Conservation (phyloP, 64 coral and sea anemone species). For the Porites australiensis region DNA sequence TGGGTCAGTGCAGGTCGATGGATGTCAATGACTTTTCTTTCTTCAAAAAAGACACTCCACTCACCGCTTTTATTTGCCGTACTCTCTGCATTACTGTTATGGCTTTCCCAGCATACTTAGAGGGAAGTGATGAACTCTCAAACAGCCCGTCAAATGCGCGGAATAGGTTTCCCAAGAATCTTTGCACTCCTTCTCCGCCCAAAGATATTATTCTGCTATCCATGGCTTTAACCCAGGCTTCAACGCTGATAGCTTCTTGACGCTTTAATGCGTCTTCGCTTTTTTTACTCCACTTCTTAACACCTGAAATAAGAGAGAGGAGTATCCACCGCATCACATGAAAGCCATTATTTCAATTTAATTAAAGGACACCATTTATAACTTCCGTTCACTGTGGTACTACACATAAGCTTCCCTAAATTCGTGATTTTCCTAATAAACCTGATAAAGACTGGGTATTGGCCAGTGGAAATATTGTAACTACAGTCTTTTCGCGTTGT, state of each 20-base stretch:
- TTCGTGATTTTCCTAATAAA: too few species aligned
- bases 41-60: neutral
- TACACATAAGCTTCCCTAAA: too few species aligned
- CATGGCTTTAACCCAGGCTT: constrained; percentile 95
- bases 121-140: constrained; percentile 70
- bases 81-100: constrained; percentile 86
- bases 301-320: constrained; percentile 53
- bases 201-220: constrained; percentile 91
- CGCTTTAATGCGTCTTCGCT: constrained; percentile 67
- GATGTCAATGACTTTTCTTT: too few species aligned
- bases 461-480: too few species aligned
- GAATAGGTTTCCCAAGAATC: constrained; percentile 96
- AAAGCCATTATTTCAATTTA: too few species aligned
- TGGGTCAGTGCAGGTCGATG: too few species aligned
- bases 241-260: constrained; percentile 87
- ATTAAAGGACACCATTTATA: too few species aligned
- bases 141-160: constrained; percentile 96
- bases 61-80: constrained; percentile 82
- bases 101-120: constrained; percentile 70
- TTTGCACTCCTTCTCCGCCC: constrained; percentile 89
- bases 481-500: too few species aligned
- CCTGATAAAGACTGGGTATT: too few species aligned
- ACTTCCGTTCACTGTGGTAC: too few species aligned
- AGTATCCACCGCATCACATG: too few species aligned
- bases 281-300: constrained; percentile 88